phyloP scores from a whole-genome alignment of 2,797 vertebrate genomes.

The Muraenolepis orangiensis region DNA sequence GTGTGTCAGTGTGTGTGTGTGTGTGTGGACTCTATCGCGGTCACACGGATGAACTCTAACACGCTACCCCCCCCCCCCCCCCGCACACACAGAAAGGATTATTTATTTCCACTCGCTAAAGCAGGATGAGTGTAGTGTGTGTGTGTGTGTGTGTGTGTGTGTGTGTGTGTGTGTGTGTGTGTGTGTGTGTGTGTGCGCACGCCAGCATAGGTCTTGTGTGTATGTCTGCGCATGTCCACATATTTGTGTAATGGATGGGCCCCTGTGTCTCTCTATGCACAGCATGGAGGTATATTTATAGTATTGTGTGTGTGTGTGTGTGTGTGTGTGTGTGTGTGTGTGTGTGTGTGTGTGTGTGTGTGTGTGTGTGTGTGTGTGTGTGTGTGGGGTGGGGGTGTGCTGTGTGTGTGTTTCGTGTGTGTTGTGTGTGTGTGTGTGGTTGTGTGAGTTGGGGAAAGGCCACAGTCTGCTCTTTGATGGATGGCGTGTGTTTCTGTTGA shows the following conservation, averaged over 20 bases:
- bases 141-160: neutral
- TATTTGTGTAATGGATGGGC: neutral
- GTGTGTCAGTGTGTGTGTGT: neutral
- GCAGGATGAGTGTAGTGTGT: neutral
- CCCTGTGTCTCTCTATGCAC: neutral
- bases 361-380: slow-evolving; percentile 1
- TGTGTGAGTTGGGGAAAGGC: neutral
- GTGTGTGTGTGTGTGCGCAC: neutral
- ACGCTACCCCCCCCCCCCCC: neutral
- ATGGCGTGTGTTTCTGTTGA: slow-evolving; percentile 5
- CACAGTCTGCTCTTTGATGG: slow-evolving; percentile 5
- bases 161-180: too few species aligned
- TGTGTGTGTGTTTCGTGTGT: neutral
- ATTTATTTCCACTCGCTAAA: neutral
- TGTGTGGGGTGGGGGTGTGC: neutral
- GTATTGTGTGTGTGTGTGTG: neutral
- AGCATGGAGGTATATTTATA: slow-evolving; percentile 1
- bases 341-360: neutral
- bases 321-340: too few species aligned
- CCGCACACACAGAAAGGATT: neutral
- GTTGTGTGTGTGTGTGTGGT: neutral
- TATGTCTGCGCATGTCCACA: neutral
- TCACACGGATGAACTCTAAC: neutral
- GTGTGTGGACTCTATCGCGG: slow-evolving; percentile 31
- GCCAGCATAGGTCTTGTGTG: neutral